These are phyloP conservation scores for Pipistrellus pygmaeus DNA, from an alignment of 2,797 vertebrate genomes.

Conservation along the genomic window DNA sequence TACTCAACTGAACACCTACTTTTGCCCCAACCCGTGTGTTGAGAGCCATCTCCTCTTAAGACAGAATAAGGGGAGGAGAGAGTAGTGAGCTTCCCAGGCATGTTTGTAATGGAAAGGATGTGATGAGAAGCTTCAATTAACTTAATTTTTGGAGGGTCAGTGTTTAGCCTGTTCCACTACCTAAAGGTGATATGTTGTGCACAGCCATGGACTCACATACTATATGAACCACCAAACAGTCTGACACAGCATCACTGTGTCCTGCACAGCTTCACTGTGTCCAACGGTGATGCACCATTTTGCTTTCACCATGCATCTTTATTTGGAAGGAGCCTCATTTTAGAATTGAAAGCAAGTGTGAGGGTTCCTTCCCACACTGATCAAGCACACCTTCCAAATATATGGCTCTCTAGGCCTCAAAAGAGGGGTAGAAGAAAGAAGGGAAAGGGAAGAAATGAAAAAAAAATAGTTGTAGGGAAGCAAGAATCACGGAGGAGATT, in stretches of 20 bases:
- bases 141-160: neutral
- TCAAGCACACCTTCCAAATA: neutral
- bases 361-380: neutral
- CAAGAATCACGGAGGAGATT: neutral
- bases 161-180: neutral
- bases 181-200: neutral
- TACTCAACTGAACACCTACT: neutral
- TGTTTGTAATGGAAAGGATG: neutral
- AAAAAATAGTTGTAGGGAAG: neutral
- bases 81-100: fast-evolving
- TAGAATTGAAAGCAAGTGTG: neutral
- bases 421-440: neutral
- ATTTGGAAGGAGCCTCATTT: neutral
- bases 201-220: fast-evolving
- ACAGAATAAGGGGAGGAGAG: neutral
- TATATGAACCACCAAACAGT: fast-evolving
- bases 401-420: neutral
- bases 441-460: neutral
- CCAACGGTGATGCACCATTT: neutral
- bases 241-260: fast-evolving
- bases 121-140: neutral
- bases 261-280: too few relatives aligned
- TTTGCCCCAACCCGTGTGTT: neutral
- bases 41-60: neutral
- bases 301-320: neutral